Conservation (phyloP, 2,888 invertebrate genomes). For the Dermolepida albohirtum region DNA sequence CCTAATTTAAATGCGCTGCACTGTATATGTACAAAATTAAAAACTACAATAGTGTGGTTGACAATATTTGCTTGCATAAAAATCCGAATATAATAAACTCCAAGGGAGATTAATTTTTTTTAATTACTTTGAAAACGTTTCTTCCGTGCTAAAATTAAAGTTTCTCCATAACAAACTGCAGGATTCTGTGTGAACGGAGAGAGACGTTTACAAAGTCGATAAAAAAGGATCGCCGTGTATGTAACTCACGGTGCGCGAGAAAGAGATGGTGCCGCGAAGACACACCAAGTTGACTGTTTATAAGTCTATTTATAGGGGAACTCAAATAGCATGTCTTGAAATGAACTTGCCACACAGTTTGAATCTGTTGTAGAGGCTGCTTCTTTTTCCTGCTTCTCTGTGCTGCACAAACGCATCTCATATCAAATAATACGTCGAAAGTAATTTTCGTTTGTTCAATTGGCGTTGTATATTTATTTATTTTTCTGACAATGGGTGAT, state of each 20-base stretch:
- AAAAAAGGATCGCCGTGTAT: background rate
- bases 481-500: slow-evolving; percentile 35
- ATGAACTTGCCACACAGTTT: slow-evolving; percentile 43
- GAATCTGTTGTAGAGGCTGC: slow-evolving; percentile 38
- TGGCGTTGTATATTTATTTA: slow-evolving; percentile 31
- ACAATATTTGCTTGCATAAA: slow-evolving; percentile 12
- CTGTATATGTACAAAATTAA: no score
- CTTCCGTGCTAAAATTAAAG: slow-evolving; percentile 34
- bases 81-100: slow-evolving; percentile 20
- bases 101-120: slow-evolving; percentile 31
- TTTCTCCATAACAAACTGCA: slow-evolving; percentile 39
- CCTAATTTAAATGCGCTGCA: no score
- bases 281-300: slow-evolving; percentile 41
- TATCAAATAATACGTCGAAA: slow-evolving; percentile 32
- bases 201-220: slow-evolving; percentile 19
- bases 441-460: slow-evolving; percentile 24
- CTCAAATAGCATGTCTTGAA: slow-evolving; percentile 45
- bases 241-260: background rate
- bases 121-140: slow-evolving; percentile 24
- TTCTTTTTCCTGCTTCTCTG: slow-evolving; percentile 32
- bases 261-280: slow-evolving; percentile 32
- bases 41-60: no score
- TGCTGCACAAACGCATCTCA: slow-evolving; percentile 29
- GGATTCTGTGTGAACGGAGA: slow-evolving; percentile 29
- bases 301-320: slow-evolving; percentile 43